phyloP scores from a whole-genome alignment of 2,113 vertebrate species.

The Neodon shergylaensis region DNA sequence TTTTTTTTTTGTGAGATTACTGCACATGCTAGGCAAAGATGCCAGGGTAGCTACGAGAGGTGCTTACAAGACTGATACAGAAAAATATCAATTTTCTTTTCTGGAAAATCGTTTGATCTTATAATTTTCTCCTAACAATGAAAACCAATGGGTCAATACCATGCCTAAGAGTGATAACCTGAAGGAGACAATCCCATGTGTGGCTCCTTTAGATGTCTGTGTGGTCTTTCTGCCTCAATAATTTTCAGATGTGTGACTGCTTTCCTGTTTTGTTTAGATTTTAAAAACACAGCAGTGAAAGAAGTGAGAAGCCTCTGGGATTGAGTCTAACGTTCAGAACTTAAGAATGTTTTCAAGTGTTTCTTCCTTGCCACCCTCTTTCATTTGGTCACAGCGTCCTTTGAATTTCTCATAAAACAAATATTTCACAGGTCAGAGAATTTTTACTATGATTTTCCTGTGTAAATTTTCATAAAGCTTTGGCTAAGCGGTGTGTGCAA shows the following conservation, averaged over 20 bases:
- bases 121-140: conserved; percentile 16
- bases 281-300: conserved; percentile 57
- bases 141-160: conserved; percentile 51
- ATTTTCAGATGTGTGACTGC: conserved; percentile 57
- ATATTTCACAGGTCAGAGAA: conserved; percentile 65
- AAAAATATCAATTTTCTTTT: neutral
- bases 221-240: conserved; percentile 63
- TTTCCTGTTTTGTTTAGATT: conserved; percentile 2
- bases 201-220: conserved; percentile 52
- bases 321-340: conserved; percentile 27
- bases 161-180: conserved; percentile 26
- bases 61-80: neutral
- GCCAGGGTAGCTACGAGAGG: neutral
- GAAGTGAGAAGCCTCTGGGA: conserved; percentile 13
- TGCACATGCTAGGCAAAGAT: conserved; percentile 20
- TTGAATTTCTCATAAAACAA: conserved; percentile 62
- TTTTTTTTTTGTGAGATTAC: neutral
- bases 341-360: conserved; percentile 25
- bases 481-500: neutral
- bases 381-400: conserved; percentile 25
- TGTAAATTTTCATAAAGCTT: conserved; percentile 29
- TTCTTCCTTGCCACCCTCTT: neutral
- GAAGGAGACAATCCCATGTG: conserved; percentile 38
- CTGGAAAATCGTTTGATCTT: neutral
- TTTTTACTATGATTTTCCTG: conserved; percentile 29